Conservation (phyloP, 2,113 vertebrate species). For the Theropithecus gelada region DNA sequence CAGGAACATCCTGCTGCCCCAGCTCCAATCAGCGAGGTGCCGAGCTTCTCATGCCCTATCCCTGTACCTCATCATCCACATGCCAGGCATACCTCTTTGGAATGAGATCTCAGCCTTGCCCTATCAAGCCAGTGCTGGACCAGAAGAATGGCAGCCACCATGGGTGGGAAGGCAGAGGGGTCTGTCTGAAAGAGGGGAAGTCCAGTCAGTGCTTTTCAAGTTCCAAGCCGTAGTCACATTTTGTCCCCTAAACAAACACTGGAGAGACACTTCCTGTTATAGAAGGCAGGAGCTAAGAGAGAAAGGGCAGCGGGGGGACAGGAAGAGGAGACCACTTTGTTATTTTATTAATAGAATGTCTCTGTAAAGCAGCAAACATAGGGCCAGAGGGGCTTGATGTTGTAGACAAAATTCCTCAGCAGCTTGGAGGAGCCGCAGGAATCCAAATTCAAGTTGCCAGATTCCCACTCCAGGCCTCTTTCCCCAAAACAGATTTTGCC, state of each 20-base stretch:
- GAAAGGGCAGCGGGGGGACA: too few relatives aligned
- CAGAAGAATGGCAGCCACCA: background rate
- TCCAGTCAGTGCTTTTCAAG: rapidly evolving
- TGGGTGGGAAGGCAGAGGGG: background rate
- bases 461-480: background rate
- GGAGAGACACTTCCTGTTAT: background rate
- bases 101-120: background rate
- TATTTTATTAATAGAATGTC: too few relatives aligned
- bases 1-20: background rate
- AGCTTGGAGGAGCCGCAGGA: rapidly evolving
- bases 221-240: background rate
- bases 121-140: background rate
- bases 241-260: background rate
- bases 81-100: background rate
- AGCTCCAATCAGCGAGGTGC: slow-evolving; percentile 45
- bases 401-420: background rate
- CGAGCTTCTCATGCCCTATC: rapidly evolving
- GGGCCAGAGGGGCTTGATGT: background rate
- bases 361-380: background rate
- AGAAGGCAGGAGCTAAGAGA: background rate
- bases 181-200: background rate
- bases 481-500: background rate
- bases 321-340: background rate
- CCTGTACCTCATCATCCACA: background rate
- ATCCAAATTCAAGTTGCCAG: background rate